A percentile compares a stretch with the other conserved stretches of the same genome.
Conservation (phyloP, 2,888 invertebrate species). For the Microctonus aethiopoides region DNA sequence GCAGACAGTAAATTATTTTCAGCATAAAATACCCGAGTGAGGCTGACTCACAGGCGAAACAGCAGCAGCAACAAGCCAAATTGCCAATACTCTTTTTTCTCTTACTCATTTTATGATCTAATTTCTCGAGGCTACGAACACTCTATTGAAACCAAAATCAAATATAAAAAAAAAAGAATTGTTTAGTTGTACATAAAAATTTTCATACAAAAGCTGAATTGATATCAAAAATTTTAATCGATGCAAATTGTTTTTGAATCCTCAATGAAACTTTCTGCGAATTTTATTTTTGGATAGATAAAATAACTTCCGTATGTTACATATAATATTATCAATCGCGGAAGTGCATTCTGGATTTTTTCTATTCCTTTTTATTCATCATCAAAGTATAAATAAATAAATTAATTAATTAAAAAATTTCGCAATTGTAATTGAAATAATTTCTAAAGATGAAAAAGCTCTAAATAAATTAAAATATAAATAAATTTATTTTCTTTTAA, state of each 20-base stretch:
- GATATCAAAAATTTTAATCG: background rate
- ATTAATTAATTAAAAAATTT: background rate
- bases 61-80: constrained; percentile 9
- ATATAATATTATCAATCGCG: background rate
- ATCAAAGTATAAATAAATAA: too few relatives aligned
- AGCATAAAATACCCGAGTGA: constrained; percentile 32
- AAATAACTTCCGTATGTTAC: background rate
- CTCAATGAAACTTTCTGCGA: background rate
- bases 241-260: background rate
- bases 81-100: constrained; percentile 4
- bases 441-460: background rate
- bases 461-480: background rate
- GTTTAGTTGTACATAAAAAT: background rate
- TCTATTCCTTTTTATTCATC: background rate
- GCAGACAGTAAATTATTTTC: constrained; percentile 34
- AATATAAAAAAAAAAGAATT: background rate
- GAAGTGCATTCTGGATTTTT: background rate
- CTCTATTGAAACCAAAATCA: constrained; percentile 6
- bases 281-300: background rate
- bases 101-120: constrained; percentile 16
- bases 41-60: constrained; percentile 31
- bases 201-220: background rate
- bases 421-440: background rate
- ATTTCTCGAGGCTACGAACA: constrained; percentile 13
- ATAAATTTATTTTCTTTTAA: background rate